Base-by-base conservation (phyloP, 2,888 invertebrate species). In the Pheosia gnoma region DNA sequence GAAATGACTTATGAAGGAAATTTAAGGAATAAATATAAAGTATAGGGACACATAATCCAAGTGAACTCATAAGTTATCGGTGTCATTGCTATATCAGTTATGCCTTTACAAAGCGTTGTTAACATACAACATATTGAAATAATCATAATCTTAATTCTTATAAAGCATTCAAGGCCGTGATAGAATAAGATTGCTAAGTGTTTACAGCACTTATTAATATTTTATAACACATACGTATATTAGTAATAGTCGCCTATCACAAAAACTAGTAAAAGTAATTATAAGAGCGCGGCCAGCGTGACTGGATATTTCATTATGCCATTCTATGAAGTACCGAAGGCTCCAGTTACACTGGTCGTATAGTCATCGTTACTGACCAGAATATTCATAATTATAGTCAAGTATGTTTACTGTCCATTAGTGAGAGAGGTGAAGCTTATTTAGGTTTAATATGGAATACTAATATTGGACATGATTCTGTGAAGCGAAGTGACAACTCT, bases 161-260 rank as follows among this genome's bases (percentile, higher is more conserved):
- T 79, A 83, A 84, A 84, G 78, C 82, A 83, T 85, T 84, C 79
- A 86, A 82, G 91, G 90, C 90, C 90, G 90, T 90, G 91, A 90
- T 91, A 91, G 87, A 67, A 43, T 89, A 90, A 89, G 87, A 68
- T 85, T 83, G 75, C 65, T 81, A 80, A 82, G 84, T 86, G 87
- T 87, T 86, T 77, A 75, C 80, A 83, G 86, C 86, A 87, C 87
- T 81, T 81, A 81, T 79, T 76, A 82, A 81, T 74, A 82, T 84
- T 84, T 84, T 84, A 81, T 80, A 80, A 77, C 80, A 81, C 83
- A 80, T 81, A 82, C 80, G 77, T 80, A 78, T 81, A 71, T 77
- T 82, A 81, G 75, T 45, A 62, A 74, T 81, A 79, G 83, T 78
- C 75, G 81, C 77, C 71, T 83, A 74, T 82, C 84, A 81, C 83